phyloP scores from a whole-genome alignment of 2,888 invertebrate species.

The Cerceris ruficornis region DNA sequence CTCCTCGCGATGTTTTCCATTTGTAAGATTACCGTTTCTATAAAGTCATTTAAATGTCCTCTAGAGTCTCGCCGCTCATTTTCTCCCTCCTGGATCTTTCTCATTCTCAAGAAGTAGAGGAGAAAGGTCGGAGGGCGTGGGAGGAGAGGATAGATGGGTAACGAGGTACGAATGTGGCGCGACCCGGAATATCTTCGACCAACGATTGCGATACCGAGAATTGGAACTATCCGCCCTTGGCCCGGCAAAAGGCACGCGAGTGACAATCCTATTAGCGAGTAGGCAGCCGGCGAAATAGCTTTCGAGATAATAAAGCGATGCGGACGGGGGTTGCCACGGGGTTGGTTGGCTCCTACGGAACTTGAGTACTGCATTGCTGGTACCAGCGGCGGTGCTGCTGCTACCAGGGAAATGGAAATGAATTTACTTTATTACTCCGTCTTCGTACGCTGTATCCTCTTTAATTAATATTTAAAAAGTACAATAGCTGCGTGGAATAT shows the following conservation, averaged over 20 bases:
- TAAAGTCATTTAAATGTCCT: background rate
- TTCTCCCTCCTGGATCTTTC: background rate
- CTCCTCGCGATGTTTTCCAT: too few species aligned
- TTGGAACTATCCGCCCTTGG: constrained; percentile 63
- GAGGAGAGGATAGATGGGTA: constrained; percentile 16
- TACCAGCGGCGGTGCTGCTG: constrained; percentile 9
- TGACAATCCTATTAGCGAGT: constrained; percentile 69
- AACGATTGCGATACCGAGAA: constrained; percentile 64
- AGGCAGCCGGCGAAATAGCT: constrained; percentile 69
- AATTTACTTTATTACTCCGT: constrained; percentile 56
- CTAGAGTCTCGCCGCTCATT: background rate
- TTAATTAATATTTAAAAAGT: constrained; percentile 51
- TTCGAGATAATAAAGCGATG: constrained; percentile 68
- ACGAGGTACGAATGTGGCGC: constrained; percentile 54
- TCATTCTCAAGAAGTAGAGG: background rate
- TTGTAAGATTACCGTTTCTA: background rate
- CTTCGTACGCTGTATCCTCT: constrained; percentile 23
- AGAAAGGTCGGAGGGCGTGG: background rate
- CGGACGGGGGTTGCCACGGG: constrained; percentile 46
- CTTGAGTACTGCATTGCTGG: constrained; percentile 49
- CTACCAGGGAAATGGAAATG: constrained; percentile 55
- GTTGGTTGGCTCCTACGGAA: constrained; percentile 53
- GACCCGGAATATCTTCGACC: constrained; percentile 59
- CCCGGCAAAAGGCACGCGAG: constrained; percentile 67
- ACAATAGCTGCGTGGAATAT: constrained; percentile 4